These are phyloP conservation scores for Druon quercuslanigerum DNA, from an alignment of 1,140 invertebrate species.

Conservation along the genomic window DNA sequence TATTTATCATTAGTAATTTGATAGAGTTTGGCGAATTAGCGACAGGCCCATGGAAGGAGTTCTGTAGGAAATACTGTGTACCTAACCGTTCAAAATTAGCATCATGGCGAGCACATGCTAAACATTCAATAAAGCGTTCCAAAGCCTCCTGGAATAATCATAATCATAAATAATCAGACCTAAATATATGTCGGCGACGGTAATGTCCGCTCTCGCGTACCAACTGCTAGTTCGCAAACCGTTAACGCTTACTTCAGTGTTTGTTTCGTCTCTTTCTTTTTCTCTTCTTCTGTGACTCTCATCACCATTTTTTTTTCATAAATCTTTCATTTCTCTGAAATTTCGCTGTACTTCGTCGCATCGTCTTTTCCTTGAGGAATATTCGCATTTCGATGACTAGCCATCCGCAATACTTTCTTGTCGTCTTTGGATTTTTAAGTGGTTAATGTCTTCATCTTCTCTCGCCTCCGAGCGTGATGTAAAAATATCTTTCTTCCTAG, in stretches of 20 bases:
- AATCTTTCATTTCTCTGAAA: conserved; percentile 35
- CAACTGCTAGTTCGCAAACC: conserved; percentile 64
- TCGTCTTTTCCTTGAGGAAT: conserved; percentile 20
- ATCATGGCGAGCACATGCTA: conserved; percentile 68
- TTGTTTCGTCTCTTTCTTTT: conserved; percentile 33
- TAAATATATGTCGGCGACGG: conserved; percentile 70
- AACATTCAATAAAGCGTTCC: conserved; percentile 72
- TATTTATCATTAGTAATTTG: too few species aligned
- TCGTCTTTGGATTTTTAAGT: conserved; percentile 28
- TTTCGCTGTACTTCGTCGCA: conserved; percentile 12
- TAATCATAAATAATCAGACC: conserved; percentile 73
- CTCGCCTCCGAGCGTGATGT: conserved; percentile 2
- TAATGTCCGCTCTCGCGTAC: conserved; percentile 62
- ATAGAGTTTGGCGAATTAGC: neutral
- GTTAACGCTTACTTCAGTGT: conserved; percentile 58
- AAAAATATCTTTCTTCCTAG: conserved; percentile 17
- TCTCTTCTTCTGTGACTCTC: conserved; percentile 22
- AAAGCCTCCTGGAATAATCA: conserved; percentile 71
- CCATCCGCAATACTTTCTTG: conserved; percentile 27
- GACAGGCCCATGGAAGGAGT: neutral
- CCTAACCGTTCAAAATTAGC: conserved; percentile 66
- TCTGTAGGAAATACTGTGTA: conserved; percentile 4
- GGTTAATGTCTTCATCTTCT: conserved; percentile 25
- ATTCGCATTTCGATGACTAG: conserved; percentile 14
- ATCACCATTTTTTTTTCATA: conserved; percentile 24